A percentile compares a stretch with the other conserved stretches of the same genome.
phyloP scores from a whole-genome alignment of 2,797 vertebrate genomes.

The Cottoperca gobio region DNA sequence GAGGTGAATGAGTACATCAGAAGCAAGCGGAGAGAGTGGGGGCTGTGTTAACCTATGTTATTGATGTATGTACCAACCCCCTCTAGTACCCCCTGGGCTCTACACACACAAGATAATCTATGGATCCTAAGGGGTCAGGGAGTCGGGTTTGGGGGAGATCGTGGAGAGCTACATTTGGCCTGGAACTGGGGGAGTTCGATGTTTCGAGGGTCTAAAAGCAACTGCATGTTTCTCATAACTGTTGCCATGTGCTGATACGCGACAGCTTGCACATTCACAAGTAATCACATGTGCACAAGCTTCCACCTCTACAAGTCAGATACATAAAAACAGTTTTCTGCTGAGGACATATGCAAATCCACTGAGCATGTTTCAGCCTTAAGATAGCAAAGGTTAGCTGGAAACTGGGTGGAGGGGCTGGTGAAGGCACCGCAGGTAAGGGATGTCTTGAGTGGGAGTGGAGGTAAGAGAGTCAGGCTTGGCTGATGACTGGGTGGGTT shows the following conservation, averaged over 20 bases:
- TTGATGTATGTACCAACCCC: conserved; percentile 5
- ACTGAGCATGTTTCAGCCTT: background rate
- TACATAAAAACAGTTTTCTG: background rate
- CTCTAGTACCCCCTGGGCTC: background rate
- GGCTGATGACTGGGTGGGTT: conserved; percentile 57
- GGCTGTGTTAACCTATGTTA: conserved; percentile 14
- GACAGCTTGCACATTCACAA: too few species aligned
- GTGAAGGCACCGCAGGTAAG: conserved; percentile 14
- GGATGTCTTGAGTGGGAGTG: conserved; percentile 25
- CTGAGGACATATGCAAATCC: background rate
- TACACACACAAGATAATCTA: conserved; percentile 24
- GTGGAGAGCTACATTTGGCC: background rate
- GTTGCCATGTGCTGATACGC: too few species aligned
- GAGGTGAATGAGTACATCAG: conserved; percentile 12
- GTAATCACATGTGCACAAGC: too few species aligned
- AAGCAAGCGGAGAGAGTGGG: background rate
- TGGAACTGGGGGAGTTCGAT: background rate
- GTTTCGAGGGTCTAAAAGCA: background rate
- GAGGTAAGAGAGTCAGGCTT: conserved; percentile 27
- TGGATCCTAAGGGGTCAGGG: background rate
- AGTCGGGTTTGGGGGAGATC: background rate
- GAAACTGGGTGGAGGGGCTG: conserved; percentile 4
- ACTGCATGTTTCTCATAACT: background rate
- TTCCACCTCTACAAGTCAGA: too few species aligned
- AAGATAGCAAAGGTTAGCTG: conserved; percentile 21